A percentile compares a stretch with the other conserved stretches of the same genome.
phyloP scores from a whole-genome alignment of 2,888 invertebrate genomes.

The Leucoma salicis region DNA sequence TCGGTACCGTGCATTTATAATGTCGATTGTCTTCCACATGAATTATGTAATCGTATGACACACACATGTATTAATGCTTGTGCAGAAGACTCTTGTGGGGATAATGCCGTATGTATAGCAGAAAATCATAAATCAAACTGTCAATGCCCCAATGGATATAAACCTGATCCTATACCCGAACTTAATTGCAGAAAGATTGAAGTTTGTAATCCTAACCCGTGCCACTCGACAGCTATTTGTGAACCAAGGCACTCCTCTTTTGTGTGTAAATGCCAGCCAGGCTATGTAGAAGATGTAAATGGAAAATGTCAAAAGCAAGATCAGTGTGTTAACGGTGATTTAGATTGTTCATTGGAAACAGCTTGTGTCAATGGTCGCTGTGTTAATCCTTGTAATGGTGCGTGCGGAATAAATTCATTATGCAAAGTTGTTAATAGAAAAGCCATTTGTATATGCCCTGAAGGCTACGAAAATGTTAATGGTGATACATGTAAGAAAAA shows the following conservation, averaged over 20 bases:
- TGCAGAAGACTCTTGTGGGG: conserved; percentile 90
- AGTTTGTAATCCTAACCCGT: conserved; percentile 89
- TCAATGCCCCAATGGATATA: conserved; percentile 92
- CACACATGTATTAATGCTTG: conserved; percentile 92
- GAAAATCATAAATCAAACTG: conserved; percentile 92
- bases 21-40: conserved; percentile 89
- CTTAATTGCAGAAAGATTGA: conserved; percentile 88
- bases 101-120: conserved; percentile 93
- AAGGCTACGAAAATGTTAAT: conserved; percentile 87
- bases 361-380: conserved; percentile 88
- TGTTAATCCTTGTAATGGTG: conserved; percentile 90
- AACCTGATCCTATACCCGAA: conserved; percentile 91
- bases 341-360: conserved; percentile 89
- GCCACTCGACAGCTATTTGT: conserved; percentile 91
- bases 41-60: conserved; percentile 91
- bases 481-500: conserved; percentile 87
- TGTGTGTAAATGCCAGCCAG: conserved; percentile 89
- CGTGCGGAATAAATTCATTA: conserved; percentile 91
- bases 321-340: conserved; percentile 86
- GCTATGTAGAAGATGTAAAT: conserved; percentile 88
- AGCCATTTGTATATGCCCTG: conserved; percentile 90
- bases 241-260: conserved; percentile 86
- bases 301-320: conserved; percentile 91
- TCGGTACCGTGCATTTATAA: conserved; percentile 93
- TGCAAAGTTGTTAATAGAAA: conserved; percentile 90